Conservation (phyloP, 1,140 invertebrate genomes). For the Sinella curviseta region DNA sequence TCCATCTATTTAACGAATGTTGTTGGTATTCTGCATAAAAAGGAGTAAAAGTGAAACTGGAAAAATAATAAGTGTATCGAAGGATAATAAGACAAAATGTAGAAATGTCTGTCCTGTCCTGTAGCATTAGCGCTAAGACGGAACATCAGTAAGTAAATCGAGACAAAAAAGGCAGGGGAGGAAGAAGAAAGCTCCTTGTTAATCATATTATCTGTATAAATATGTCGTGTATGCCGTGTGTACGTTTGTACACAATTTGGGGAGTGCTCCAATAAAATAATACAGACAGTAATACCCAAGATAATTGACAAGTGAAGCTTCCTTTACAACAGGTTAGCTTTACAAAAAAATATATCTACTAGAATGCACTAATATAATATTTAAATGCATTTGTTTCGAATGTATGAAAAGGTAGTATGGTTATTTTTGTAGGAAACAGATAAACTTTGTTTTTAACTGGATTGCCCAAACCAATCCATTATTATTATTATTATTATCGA, state of each 20-base stretch:
- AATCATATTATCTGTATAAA: not conserved
- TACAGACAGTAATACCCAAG: not conserved
- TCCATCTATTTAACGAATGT: not conserved
- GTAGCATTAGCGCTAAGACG: not conserved
- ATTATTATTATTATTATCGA: too few relatives aligned
- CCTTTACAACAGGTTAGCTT: too few relatives aligned
- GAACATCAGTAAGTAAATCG: not conserved
- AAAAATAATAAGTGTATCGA: not conserved
- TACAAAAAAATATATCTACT: too few relatives aligned
- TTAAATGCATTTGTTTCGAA: too few relatives aligned
- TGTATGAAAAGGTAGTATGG: too few relatives aligned
- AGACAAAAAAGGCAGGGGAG: not conserved
- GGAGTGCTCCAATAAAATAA: constrained; percentile 9
- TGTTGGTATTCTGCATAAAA: too few relatives aligned
- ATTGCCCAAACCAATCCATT: too few relatives aligned
- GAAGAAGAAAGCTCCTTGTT: constrained; percentile 3
- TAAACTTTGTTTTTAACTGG: too few relatives aligned
- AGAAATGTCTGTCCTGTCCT: not conserved
- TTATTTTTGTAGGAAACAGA: too few relatives aligned
- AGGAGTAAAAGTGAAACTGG: constrained; percentile 6
- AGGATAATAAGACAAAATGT: not conserved
- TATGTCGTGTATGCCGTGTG: not conserved
- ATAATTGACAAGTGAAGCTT: constrained; percentile 15
- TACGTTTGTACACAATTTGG: not conserved
- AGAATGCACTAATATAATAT: too few relatives aligned